Evolutionary conservation across 2,888 invertebrate genomes (phyloP).

Genomic region (Pollenia labialis): DNA sequence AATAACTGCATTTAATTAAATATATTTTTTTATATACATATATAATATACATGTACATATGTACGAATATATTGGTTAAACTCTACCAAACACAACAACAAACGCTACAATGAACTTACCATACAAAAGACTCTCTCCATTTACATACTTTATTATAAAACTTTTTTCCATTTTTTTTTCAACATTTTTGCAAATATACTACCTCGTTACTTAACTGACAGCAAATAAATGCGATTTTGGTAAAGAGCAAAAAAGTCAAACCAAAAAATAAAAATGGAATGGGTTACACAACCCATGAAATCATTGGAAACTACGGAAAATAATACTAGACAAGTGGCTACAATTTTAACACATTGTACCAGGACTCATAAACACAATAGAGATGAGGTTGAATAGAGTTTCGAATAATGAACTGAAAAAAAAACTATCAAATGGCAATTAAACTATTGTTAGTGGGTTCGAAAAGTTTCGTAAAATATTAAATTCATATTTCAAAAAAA

Average conservation of each 20-base stretch:
- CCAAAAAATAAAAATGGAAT: conserved; percentile 4
- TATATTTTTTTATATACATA: conserved; percentile 40
- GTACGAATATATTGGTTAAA: conserved; percentile 23
- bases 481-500: conserved; percentile 55
- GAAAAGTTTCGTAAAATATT: conserved; percentile 53
- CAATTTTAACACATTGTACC: conserved; percentile 55
- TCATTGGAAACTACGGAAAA: conserved; percentile 37
- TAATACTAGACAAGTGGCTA: conserved; percentile 21
- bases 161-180: conserved; percentile 14
- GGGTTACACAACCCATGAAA: conserved; percentile 28
- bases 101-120: conserved; percentile 5
- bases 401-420: background rate
- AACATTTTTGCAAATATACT: conserved; percentile 1
- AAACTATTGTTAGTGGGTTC: conserved; percentile 50
- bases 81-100: conserved; percentile 6
- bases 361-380: conserved; percentile 27
- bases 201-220: conserved; percentile 45
- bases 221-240: conserved; percentile 37
- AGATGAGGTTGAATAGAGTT: background rate
- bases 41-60: too few relatives aligned
- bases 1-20: conserved; percentile 52
- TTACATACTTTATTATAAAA: background rate
- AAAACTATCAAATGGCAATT: conserved; percentile 54
- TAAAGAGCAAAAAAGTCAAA: conserved; percentile 2
- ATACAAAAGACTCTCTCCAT: conserved; percentile 16